A percentile compares a stretch with the other conserved stretches of the same genome.
These are phyloP conservation scores for Hypomecis atomaria DNA, from an alignment of 2,888 invertebrate species.

Conservation along the genomic window DNA sequence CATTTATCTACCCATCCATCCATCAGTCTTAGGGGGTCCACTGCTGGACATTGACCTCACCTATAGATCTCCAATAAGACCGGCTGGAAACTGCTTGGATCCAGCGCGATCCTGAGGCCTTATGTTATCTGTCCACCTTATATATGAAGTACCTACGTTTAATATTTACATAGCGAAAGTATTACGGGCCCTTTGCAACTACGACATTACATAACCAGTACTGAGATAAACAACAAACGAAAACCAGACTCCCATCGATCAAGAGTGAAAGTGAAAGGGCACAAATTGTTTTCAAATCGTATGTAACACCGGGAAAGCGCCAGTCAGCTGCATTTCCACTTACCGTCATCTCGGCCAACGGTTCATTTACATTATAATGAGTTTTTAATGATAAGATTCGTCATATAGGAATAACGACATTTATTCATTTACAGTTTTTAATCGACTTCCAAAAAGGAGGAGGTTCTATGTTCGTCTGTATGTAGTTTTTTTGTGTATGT, in stretches of 20 bases:
- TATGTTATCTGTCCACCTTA: too few relatives aligned
- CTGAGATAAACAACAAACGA: background rate
- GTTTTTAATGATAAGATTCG: background rate
- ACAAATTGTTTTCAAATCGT: background rate
- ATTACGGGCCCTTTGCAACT: background rate
- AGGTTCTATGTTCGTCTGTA: too few relatives aligned
- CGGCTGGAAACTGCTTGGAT: too few relatives aligned
- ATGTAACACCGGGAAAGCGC: conserved; percentile 7
- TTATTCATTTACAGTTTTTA: too few relatives aligned
- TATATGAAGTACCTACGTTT: too few relatives aligned
- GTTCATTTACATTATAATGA: conserved; percentile 1
- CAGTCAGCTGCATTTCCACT: conserved; percentile 3
- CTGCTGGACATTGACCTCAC: too few relatives aligned
- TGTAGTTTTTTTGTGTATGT: too few relatives aligned
- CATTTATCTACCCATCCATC: too few relatives aligned
- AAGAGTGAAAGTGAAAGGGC: conserved; percentile 17
- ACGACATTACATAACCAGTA: conserved; percentile 5
- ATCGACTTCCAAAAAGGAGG: too few relatives aligned
- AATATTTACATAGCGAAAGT: background rate
- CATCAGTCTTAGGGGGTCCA: too few relatives aligned
- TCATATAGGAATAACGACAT: background rate
- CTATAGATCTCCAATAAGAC: too few relatives aligned
- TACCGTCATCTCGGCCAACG: background rate
- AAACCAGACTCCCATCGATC: conserved; percentile 1
- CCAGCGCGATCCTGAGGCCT: too few relatives aligned